A percentile compares a stretch with the other conserved stretches of the same genome.
phyloP scores from a whole-genome alignment of 2,797 vertebrate species.

The Chrysocyon brachyurus region DNA sequence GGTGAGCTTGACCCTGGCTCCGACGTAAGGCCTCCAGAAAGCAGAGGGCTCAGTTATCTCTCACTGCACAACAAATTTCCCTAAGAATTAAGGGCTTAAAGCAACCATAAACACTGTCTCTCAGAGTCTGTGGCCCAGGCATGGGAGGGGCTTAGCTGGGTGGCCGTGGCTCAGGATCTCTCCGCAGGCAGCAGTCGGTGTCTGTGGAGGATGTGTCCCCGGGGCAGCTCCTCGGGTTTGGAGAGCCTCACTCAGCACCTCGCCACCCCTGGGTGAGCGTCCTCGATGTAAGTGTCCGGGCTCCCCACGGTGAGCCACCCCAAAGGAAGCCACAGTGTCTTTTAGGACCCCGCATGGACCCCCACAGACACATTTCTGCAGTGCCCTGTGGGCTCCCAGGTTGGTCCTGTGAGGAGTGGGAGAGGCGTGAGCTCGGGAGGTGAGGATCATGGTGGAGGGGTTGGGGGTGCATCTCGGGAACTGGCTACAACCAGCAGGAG shows the following conservation, averaged over 20 bases:
- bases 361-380: not conserved
- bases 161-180: not conserved
- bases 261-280: rapidly evolving
- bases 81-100: not conserved
- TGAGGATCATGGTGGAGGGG: rapidly evolving
- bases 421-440: too few species aligned
- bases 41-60: too few species aligned
- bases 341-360: not conserved
- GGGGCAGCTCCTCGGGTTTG: not conserved
- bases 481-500: not conserved
- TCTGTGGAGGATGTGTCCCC: not conserved
- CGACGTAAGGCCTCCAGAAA: not conserved
- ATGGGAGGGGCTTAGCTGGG: too few species aligned
- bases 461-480: not conserved
- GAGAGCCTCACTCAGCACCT: not conserved
- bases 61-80: rapidly evolving
- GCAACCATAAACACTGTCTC: not conserved
- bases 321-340: not conserved
- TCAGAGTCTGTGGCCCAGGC: not conserved
- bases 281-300: not conserved
- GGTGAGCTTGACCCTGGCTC: not conserved
- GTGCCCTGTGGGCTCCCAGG: not conserved
- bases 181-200: rapidly evolving
- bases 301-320: not conserved
- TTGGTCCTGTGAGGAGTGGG: rapidly evolving